Base-by-base conservation (phyloP, 2,888 invertebrate genomes). In the Mylabris sibirica region DNA sequence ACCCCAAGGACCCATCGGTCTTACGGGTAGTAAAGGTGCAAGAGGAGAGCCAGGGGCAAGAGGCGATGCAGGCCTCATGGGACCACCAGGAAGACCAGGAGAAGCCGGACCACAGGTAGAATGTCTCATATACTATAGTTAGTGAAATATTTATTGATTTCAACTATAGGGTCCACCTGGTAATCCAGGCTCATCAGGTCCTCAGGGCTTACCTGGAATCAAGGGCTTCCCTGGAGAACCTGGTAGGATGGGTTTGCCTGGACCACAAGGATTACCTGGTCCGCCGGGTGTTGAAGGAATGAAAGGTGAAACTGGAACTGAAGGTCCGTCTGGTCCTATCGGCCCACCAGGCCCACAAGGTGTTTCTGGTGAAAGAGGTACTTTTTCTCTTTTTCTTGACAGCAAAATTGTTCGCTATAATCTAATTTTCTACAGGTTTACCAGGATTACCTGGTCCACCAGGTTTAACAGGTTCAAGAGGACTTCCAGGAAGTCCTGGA, bases 41-140 rank as follows among this genome's bases (percentile, higher is more conserved):
- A 87, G 93, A 71, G 94, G 94, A 22, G 93, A 93, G 82, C 85
- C 90, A 57, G 95, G 95, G 8, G 83, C 87, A n/a, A 88, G 93
- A 81, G 94, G 94, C 65, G 93, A 94, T 76, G 80, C 87, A 38
- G 94, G 94, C 24, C 86, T 91, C 65, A 88, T 89, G 84, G 94
- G 94, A n/a, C 87, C 92, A 26, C 92, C 92, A 9, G 95, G 95
- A 68, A 85, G 93, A 74, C 92, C 92, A 2, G 95, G 95, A 79
- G 91, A 92, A 81, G 85, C 90, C 64, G 95, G 94, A 73, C 87
- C 88, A 70, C 86, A 89, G 68, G 94, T 93, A 86, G 85, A 82
- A 41, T 30, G 26, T 63, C 60, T 59, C 24, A 60, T 9, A 38
- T 41, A 53, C 34, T 53, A 57, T 49, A n/a, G 30, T 9, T 63